These are phyloP conservation scores for Heterodera carotae DNA, from an alignment of 1,140 invertebrate genomes.

Conservation along the genomic window DNA sequence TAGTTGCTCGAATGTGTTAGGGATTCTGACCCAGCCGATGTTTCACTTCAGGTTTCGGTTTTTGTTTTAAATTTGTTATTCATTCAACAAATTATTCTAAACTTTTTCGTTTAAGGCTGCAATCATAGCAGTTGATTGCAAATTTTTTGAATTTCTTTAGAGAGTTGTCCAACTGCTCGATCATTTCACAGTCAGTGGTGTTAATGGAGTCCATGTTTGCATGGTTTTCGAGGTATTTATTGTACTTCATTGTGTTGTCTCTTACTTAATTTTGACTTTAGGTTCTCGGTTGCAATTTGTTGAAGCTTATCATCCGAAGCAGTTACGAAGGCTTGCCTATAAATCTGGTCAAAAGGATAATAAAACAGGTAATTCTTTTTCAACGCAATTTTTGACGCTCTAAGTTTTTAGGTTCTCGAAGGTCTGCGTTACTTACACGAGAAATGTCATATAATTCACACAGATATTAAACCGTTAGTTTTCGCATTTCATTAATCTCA, in stretches of 20 bases:
- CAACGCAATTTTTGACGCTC: neutral
- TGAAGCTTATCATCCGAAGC: slow-evolving; percentile 95
- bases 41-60: slow-evolving; percentile 9
- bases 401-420: slow-evolving; percentile 73
- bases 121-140: no score
- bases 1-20: slow-evolving; percentile 43
- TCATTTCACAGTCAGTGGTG: slow-evolving; percentile 69
- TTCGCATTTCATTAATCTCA: neutral
- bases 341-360: slow-evolving; percentile 89
- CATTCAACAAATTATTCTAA: no score
- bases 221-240: slow-evolving; percentile 60
- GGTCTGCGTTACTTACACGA: slow-evolving; percentile 93
- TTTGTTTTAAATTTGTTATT: no score
- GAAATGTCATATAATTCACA: slow-evolving; percentile 97
- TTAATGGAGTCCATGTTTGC: slow-evolving; percentile 80
- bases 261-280: slow-evolving; percentile 66
- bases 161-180: slow-evolving; percentile 49
- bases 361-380: slow-evolving; percentile 78
- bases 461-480: slow-evolving; percentile 81
- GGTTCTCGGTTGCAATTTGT: slow-evolving; percentile 92
- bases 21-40: slow-evolving; percentile 37
- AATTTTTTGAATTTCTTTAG: neutral
- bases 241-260: neutral
- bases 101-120: no score
- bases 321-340: slow-evolving; percentile 95